Evolutionary conservation across 2,888 invertebrate species (phyloP).

Genomic region (Opisthograptis luteolata): DNA sequence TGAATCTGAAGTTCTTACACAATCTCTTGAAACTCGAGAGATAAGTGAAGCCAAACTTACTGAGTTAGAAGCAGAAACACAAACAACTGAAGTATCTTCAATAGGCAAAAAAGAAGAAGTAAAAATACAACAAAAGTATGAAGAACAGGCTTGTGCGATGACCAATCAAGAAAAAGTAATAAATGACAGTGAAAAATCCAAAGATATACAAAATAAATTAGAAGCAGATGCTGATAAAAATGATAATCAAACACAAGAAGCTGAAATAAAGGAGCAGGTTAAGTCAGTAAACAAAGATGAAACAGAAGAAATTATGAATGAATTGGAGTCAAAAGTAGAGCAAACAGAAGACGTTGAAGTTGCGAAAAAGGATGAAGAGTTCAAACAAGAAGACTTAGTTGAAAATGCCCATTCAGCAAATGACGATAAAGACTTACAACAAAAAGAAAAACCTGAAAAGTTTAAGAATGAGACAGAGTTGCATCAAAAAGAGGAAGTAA

Average conservation of each 20-base stretch:
- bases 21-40: not conserved
- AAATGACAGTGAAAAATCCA: not conserved
- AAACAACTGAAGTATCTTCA: not conserved
- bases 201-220: not conserved
- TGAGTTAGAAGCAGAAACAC: not conserved
- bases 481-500: conserved; percentile 9
- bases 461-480: not conserved
- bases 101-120: conserved; percentile 10
- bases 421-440: too few relatives aligned
- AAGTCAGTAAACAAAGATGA: too few relatives aligned
- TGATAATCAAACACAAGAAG: too few relatives aligned
- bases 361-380: too few relatives aligned
- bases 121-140: conserved; percentile 5
- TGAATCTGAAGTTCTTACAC: not conserved
- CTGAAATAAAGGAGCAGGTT: too few relatives aligned
- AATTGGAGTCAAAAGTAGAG: too few relatives aligned
- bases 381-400: too few relatives aligned
- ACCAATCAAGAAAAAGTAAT: too few relatives aligned
- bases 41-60: not conserved
- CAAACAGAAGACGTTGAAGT: too few relatives aligned
- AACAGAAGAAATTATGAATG: too few relatives aligned
- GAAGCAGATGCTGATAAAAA: not conserved
- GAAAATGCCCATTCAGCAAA: too few relatives aligned
- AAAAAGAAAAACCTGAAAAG: conserved; percentile 9
- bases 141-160: not conserved